Base-by-base conservation (phyloP, 2,797 vertebrate genomes). In the Sebastiscus tertius region DNA sequence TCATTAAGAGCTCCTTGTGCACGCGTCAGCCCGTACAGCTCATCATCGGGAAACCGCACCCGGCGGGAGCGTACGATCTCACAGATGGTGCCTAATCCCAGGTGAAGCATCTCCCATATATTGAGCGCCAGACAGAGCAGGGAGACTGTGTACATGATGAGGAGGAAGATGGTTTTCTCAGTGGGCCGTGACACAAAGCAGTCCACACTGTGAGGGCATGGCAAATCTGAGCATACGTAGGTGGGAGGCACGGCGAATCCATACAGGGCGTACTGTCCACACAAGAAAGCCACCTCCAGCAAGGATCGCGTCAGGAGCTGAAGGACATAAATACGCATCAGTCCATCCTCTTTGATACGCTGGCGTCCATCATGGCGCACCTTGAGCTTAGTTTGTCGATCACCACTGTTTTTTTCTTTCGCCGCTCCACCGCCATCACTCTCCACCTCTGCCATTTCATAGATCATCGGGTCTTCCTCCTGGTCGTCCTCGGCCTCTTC, bases 151-250 rank as follows among this genome's bases (percentile, higher is more conserved):
- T 99, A 99, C 98, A 99, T 99, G 87, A 99, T 97, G 72, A 97
- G 92, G 69, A 99, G 96, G 85, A 99, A 99, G 84, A 99, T 97
- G 27, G 98, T 99, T 93, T 99, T 99, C 93, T 99, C 98, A 0
- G 98, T 99, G 0, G 98, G 98, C 16, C 98, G 95, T 1, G 98
- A 99, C 86, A 99, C 96, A 77, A 98, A 99, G 88, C 98, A 99
- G 87, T 98, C 97, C 54, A 99, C 97, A 0, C 81, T 95, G 89
- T 99, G 96, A 1, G 97, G 98, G 87, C 98, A 99, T 0, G 98
- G 98, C 46, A 79, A 77, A 61, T 93, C 85, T 22, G 94, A 94
- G 85, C 98, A 99, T 65, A 96, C 89, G 1, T 97, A 99, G 20
- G 72, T 93, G 8, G 95, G 90, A 42, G 96, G 96, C 33, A 99